A percentile compares a stretch with the other conserved stretches of the same genome.
phyloP scores from a whole-genome alignment of 2,888 invertebrate species.

The Crepidodera aurea region DNA sequence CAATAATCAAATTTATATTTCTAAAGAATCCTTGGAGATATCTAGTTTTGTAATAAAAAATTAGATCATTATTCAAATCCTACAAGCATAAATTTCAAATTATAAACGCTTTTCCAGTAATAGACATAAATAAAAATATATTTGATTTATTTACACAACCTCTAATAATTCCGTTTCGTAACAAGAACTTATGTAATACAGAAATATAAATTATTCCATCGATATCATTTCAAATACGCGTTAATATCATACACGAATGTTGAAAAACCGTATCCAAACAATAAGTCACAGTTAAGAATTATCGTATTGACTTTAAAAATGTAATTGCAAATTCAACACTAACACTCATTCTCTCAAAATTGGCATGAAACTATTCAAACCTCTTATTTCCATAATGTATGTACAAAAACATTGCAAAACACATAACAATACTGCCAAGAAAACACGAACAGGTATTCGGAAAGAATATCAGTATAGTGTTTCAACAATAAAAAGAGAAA shows the following conservation, averaged over 20 bases:
- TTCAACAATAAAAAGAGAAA: constrained; percentile 43
- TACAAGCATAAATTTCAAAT: no score
- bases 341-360: constrained; percentile 21
- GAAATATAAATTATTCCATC: background rate
- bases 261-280: constrained; percentile 9
- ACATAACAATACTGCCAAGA: constrained; percentile 42
- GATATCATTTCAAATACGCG: background rate
- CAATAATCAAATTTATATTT: no score
- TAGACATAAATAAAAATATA: no score
- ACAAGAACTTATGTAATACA: no score
- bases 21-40: no score
- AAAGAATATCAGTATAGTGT: constrained; percentile 48
- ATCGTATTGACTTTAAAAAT: constrained; percentile 22
- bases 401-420: constrained; percentile 41
- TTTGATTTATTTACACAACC: no score
- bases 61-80: no score
- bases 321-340: constrained; percentile 13
- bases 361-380: constrained; percentile 35
- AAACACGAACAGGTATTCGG: constrained; percentile 50
- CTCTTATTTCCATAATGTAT: constrained; percentile 30
- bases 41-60: background rate
- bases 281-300: constrained; percentile 11
- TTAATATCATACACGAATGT: background rate
- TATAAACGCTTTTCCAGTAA: no score
- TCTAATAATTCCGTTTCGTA: no score